These are phyloP conservation scores for Bombus superbus DNA, from an alignment of 1,140 invertebrate species.

Conservation along the genomic window DNA sequence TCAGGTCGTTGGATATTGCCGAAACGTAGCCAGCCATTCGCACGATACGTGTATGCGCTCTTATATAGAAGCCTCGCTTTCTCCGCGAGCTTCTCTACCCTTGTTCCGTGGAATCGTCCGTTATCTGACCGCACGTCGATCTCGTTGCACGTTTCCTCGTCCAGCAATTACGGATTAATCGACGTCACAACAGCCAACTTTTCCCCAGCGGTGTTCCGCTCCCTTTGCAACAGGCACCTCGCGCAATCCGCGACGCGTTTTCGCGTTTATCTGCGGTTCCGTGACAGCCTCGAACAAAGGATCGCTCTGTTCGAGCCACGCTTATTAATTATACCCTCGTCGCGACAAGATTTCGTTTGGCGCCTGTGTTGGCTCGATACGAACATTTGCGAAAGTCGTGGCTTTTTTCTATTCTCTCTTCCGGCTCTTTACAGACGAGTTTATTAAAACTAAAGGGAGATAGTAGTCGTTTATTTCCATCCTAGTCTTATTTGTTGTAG, in stretches of 20 bases:
- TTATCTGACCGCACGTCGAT: slow-evolving; percentile 39
- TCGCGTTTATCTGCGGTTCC: slow-evolving; percentile 51
- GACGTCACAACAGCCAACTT: not conserved
- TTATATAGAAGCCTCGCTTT: not conserved
- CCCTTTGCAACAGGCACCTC: slow-evolving; percentile 47
- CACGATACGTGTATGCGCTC: not conserved
- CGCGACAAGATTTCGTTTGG: slow-evolving; percentile 38
- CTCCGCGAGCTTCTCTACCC: slow-evolving; percentile 4
- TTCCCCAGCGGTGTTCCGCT: slow-evolving; percentile 30
- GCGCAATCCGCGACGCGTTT: slow-evolving; percentile 48
- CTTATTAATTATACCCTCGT: slow-evolving; percentile 70
- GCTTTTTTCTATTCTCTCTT: too few species aligned
- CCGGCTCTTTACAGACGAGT: too few species aligned
- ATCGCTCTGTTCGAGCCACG: slow-evolving; percentile 64
- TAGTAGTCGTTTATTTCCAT: too few species aligned
- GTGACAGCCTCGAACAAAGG: slow-evolving; percentile 61
- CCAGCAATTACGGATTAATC: slow-evolving; percentile 15
- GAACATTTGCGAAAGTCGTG: slow-evolving; percentile 21
- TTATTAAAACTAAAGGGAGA: too few species aligned
- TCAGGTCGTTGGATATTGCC: not conserved
- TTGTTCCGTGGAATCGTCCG: not conserved
- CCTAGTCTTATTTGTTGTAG: too few species aligned
- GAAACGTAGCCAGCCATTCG: not conserved
- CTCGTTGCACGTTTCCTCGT: not conserved
- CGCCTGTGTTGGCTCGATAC: slow-evolving; percentile 1